Evolutionary conservation across 2,113 vertebrate genomes (phyloP).

Genomic region (Dicerorhinus sumatrensis): DNA sequence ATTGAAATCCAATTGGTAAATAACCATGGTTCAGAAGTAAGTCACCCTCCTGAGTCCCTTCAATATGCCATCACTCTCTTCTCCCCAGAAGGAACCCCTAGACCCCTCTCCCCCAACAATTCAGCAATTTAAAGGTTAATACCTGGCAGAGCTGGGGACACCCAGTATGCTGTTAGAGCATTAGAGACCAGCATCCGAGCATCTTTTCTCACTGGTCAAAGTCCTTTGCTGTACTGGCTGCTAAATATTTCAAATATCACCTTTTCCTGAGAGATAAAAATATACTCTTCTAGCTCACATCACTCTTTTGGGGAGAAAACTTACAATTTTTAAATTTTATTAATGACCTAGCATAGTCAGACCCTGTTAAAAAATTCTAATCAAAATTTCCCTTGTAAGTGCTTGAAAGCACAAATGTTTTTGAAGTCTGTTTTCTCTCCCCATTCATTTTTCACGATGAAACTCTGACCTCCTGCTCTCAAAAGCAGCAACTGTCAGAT

Average conservation of each 20-base stretch:
- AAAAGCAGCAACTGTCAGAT: neutral
- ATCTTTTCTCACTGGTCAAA: neutral
- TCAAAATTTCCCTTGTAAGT: neutral
- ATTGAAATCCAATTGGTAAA: neutral
- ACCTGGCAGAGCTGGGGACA: neutral
- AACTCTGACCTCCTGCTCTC: neutral
- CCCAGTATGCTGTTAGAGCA: neutral
- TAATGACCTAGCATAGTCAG: neutral
- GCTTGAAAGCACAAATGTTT: neutral
- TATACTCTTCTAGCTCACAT: neutral
- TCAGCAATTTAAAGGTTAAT: neutral
- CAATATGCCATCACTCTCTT: neutral
- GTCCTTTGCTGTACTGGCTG: neutral
- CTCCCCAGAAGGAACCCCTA: neutral
- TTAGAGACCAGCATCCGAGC: neutral
- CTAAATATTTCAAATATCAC: neutral
- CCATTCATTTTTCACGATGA: neutral
- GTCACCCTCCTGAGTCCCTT: neutral
- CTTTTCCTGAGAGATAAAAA: neutral
- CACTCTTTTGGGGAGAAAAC: neutral
- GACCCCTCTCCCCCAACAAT: neutral
- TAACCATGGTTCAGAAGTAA: neutral
- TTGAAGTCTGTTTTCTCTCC: neutral
- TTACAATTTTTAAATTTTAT: neutral
- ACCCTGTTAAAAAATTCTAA: neutral